Conservation (phyloP, 2,888 invertebrate genomes). For the Augiades crinisus region DNA sequence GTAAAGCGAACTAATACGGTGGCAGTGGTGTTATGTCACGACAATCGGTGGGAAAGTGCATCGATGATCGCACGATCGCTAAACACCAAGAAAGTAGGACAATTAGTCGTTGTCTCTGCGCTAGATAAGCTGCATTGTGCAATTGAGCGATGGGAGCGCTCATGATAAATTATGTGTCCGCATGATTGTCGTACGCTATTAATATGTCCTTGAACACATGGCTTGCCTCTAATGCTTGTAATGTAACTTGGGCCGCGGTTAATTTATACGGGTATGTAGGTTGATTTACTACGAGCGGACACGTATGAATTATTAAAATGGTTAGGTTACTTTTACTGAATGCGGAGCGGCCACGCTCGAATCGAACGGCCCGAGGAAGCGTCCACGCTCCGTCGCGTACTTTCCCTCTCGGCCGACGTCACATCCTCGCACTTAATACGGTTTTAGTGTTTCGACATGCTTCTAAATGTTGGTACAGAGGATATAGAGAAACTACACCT, state of each 20-base stretch:
- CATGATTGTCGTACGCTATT: conserved; percentile 59
- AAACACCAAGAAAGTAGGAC: conserved; percentile 58
- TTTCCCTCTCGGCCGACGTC: conserved; percentile 67
- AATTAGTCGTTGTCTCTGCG: conserved; percentile 64
- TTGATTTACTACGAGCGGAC: conserved; percentile 12
- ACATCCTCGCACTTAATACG: conserved; percentile 43
- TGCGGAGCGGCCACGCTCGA: conserved; percentile 31
- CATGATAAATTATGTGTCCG: conserved; percentile 60
- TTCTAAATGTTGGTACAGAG: conserved; percentile 15
- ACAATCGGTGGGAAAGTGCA: conserved; percentile 53
- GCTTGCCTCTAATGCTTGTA: conserved; percentile 36
- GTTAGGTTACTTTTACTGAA: conserved; percentile 53
- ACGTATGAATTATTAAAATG: conserved; percentile 41
- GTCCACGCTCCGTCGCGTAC: conserved; percentile 60
- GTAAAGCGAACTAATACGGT: conserved; percentile 19
- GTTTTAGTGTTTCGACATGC: conserved; percentile 29
- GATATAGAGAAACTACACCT: conserved; percentile 20
- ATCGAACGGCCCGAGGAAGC: conserved; percentile 49
- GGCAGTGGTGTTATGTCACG: conserved; percentile 48
- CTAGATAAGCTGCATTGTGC: conserved; percentile 75
- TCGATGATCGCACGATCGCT: conserved; percentile 46
- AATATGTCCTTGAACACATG: conserved; percentile 70
- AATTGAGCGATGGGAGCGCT: conserved; percentile 56
- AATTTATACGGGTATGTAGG: conserved; percentile 11
- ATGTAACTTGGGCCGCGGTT: conserved; percentile 2